These are phyloP conservation scores for Tragopan temminckii DNA, from an alignment of 2,797 vertebrate species.

Conservation along the genomic window DNA sequence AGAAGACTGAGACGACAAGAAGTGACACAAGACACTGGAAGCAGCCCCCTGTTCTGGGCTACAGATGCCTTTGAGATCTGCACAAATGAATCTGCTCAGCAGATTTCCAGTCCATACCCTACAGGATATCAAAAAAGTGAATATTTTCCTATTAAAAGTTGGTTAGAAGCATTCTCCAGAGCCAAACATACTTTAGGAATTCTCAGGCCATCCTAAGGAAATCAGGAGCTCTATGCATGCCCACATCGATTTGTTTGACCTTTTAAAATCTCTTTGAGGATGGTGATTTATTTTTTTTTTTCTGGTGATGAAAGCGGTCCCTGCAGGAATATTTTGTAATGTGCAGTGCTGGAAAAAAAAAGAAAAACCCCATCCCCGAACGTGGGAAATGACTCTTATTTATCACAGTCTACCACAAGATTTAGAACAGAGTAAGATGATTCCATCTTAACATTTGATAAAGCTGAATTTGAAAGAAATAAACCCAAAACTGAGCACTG, in stretches of 20 bases:
- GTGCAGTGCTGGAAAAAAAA: neutral
- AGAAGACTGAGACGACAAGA: neutral
- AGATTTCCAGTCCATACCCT: neutral
- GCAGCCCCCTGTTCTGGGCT: no score
- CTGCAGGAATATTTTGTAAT: neutral
- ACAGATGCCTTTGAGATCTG: neutral
- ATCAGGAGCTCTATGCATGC: neutral
- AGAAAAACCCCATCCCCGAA: no score
- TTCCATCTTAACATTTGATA: neutral
- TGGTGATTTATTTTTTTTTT: neutral
- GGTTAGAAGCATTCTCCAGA: neutral
- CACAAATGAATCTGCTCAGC: neutral
- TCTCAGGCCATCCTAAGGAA: neutral
- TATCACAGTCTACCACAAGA: neutral
- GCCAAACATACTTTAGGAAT: rapidly evolving
- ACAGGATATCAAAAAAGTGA: neutral
- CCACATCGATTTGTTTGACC: neutral
- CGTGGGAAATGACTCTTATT: neutral
- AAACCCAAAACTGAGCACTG: neutral
- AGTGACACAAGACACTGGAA: neutral
- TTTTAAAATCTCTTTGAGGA: neutral
- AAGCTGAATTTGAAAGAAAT: neutral
- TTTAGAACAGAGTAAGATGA: neutral
- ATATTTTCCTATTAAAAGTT: neutral
- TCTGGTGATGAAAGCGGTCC: neutral